Percentiles rank a stretch among this genome's conserved stretches.
These are phyloP conservation scores for Propsilocerus akamusi DNA, from an alignment of 1,140 invertebrate species.

Conservation along the genomic window DNA sequence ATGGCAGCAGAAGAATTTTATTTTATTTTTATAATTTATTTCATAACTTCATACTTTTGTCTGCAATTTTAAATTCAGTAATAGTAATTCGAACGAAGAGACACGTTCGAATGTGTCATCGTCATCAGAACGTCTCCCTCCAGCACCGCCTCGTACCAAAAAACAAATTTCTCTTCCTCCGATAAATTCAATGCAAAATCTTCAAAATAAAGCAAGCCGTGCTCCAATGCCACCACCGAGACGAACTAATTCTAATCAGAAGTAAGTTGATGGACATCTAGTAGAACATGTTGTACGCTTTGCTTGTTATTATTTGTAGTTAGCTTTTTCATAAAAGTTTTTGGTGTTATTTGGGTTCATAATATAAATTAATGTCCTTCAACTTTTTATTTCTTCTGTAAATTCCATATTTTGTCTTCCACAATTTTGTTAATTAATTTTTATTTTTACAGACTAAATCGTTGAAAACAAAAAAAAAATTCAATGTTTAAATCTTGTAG, in stretches of 20 bases:
- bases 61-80: neutral
- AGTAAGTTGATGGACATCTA: conserved; percentile 3
- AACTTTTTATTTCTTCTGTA: neutral
- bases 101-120: conserved; percentile 1
- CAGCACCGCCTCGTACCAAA: neutral
- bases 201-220: neutral
- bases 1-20: neutral
- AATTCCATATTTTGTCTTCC: neutral
- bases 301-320: conserved; percentile 5
- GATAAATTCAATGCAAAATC: too few relatives aligned
- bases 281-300: neutral
- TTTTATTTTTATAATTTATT: neutral
- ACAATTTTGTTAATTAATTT: neutral
- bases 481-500: neutral
- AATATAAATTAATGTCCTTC: neutral
- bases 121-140: neutral
- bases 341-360: neutral
- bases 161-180: neutral
- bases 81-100: conserved; percentile 2
- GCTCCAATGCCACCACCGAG: conserved; percentile 6
- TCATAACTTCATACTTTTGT: neutral
- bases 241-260: conserved; percentile 3
- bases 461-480: conserved; percentile 12
- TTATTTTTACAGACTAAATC: neutral
- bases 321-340: conserved; percentile 4